Evolutionary conservation across 2,888 invertebrate species (phyloP), one percentile per base, ranked within the genome.

Genomic region (Ariolimax columbianus): DNA sequence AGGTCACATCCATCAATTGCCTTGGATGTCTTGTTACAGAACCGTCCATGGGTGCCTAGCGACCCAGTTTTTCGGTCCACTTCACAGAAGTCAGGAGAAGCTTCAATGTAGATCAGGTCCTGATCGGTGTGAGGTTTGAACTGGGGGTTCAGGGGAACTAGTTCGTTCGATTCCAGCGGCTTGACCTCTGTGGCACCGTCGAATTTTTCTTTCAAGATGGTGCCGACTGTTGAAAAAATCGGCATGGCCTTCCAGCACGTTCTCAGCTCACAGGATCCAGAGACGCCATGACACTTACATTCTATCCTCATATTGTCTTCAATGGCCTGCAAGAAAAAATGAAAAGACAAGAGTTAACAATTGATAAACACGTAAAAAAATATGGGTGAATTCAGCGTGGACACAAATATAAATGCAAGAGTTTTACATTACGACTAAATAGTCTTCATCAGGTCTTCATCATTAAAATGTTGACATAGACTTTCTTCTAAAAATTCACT

Each of bases 181-280:
- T 86, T 86, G 40, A 97, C 97, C 89, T 96, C 96, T 93, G 98
- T 97, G 23, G 98, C 98, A 14, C 97, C 97, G 93, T 98, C 98
- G 93, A 98, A 98, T 94, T 97, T 97, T 92, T 97, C 97, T 91
- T 97, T 96, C 55, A 98, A 95, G 93, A 96, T 96, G 93, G 97
- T 97, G 86, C 98, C 98, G 88, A 98, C 96, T 95, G 97, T 97
- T 91, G 98, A 95, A 95, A 98, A 97, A 77, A 97, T 96, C 38
- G 98, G 97, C 90, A 98, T 95, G 93, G 98, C 98, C 92, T 98
- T 97, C 98, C 98, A 98, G 94, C 98, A 98, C 2, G 98, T 98
- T 93, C 98, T 97, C 92, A 98, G 96, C 91, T 98, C 98, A 95
- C 98, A 98, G 40, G 98, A 98, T 14, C 98, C 98, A 0, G 98